Base-by-base conservation (phyloP, 2,888 invertebrate genomes). In the Ectemnius lituratus region DNA sequence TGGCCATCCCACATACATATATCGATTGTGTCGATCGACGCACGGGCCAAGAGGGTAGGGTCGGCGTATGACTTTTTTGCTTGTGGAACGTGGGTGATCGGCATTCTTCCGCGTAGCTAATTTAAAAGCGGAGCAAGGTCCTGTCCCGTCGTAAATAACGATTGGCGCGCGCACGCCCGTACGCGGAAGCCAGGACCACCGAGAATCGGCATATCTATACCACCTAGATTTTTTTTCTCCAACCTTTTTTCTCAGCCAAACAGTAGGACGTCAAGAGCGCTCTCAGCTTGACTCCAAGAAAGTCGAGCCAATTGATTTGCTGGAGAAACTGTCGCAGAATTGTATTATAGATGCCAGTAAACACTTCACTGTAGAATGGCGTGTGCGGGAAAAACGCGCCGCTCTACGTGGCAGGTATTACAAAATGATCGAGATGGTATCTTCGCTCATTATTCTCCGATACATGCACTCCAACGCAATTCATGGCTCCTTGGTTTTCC, bases 81-180 rank as follows among this genome's bases (percentile, higher is more conserved):
- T 18, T n/a, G 60, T 4, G 18, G 62, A 27, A 59, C 59, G 73
- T 75, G 79, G 71, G 71, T 59, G 69, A 69, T 76, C 72, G 63
- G 61, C 63, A 76, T 76, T 75, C 71, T 75, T 70, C 62, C 80
- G 74, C 66, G 77, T 73, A 47, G 62, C 63, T 75, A 70, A 82
- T 78, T 70, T 76, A 67, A 79, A 74, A 78, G 56, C 80, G 68
- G 69, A 70, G 74, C 78, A 63, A 79, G 70, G 73, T 62, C 66
- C 63, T 71, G 58, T 52, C 67, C 62, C 70, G 65, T 71, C 70
- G 67, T 18, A 58, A 73, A 62, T 27, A 75, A 78, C 67, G 69
- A 78, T 78, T 65, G 57, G 60, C 58, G 23, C 20, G 61, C 46
- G 60, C 58, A 18, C 20, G 62, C 46, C 52, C 49, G 62, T 66